phyloP scores from a whole-genome alignment of 53 echinoderm and acorn worm genomes.

The Glandiceps talaboti region DNA sequence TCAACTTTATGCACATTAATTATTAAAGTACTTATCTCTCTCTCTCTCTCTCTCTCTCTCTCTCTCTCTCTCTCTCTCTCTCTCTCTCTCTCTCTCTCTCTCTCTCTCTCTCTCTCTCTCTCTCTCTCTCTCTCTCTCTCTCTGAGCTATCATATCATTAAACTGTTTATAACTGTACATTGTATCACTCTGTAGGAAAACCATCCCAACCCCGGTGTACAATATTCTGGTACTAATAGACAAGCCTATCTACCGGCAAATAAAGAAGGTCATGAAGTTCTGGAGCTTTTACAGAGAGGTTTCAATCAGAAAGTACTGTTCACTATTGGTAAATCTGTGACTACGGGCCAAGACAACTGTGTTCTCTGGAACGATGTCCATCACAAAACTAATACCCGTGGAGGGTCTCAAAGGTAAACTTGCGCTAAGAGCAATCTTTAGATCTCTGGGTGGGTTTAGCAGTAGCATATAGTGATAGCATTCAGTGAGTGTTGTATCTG shows the following conservation, averaged over 20 bases:
- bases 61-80: no score
- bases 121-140: neutral
- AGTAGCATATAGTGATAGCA: no score
- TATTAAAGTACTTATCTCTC: no score
- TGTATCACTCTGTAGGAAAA: neutral
- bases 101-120: no score
- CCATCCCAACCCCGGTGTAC: neutral
- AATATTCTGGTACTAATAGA: neutral
- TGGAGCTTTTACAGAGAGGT: neutral
- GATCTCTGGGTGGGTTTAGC: no score
- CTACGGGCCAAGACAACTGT: neutral
- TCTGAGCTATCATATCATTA: neutral
- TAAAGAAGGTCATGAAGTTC: neutral
- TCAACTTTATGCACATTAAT: no score
- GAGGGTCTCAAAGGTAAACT: neutral
- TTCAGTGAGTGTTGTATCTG: no score
- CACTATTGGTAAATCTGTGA: neutral
- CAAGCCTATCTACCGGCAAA: neutral
- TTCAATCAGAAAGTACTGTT: neutral
- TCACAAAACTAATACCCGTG: neutral
- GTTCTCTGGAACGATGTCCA: slow-evolving; percentile 1
- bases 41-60: no score
- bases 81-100: no score
- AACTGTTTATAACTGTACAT: neutral
- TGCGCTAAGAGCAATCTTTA: no score